A percentile compares a stretch with the other conserved stretches of the same genome.
Conservation (phyloP, 2,797 vertebrate genomes). For the Sylvilagus floridanus region DNA sequence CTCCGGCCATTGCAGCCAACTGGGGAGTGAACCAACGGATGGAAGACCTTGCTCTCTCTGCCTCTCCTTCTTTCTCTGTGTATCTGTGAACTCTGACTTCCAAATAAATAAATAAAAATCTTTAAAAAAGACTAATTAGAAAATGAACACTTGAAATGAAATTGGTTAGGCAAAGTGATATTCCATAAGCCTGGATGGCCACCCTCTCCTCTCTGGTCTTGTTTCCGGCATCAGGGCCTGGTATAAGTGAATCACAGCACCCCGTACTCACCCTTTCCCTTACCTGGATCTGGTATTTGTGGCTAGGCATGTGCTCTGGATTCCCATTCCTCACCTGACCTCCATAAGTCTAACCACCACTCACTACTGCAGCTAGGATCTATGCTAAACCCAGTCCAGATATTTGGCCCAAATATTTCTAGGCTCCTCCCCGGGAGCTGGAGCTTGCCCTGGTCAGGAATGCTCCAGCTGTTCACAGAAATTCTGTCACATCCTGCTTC, state of each 20-base stretch:
- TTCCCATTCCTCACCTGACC: background rate
- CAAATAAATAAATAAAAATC: too few species aligned
- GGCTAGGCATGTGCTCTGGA: background rate
- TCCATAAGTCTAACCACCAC: background rate
- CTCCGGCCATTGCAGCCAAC: too few species aligned
- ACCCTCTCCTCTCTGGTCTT: background rate
- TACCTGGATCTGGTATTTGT: background rate
- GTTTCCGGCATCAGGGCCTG: background rate
- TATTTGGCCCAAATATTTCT: background rate
- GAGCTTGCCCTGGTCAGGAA: background rate
- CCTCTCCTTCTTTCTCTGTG: too few species aligned
- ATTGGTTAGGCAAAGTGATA: background rate
- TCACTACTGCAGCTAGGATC: background rate
- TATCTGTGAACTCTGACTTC: too few species aligned
- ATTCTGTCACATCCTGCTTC: background rate
- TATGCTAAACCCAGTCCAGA: background rate
- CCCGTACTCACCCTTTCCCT: background rate
- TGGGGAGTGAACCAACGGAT: too few species aligned
- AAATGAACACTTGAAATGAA: background rate
- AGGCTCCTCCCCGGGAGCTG: background rate
- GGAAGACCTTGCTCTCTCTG: too few species aligned
- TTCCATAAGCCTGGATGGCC: background rate
- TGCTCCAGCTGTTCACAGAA: background rate
- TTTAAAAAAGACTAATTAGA: background rate
- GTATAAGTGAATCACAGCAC: background rate